Percentiles rank a stretch among this genome's conserved stretches.
phyloP scores from a whole-genome alignment of 23 tunicate species.

The Phallusia fumigata region DNA sequence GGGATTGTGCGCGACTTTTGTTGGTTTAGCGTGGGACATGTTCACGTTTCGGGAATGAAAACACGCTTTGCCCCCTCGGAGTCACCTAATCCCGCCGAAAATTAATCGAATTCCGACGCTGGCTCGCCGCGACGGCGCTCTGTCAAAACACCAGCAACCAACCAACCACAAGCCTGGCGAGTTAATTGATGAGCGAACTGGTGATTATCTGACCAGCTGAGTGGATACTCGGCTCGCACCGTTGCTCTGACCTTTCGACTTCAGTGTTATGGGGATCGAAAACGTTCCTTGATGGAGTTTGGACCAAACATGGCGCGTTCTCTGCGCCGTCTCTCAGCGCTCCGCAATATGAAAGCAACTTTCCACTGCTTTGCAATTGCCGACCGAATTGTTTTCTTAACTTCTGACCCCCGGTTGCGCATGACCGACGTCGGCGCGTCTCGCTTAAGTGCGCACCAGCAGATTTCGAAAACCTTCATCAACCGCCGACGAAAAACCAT shows the following conservation, averaged over 20 bases:
- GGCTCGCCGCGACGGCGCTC: background rate
- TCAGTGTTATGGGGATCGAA: background rate
- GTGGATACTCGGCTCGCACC: background rate
- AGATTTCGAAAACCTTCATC: too few species aligned
- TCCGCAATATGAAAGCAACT: background rate
- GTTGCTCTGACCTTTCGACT: background rate
- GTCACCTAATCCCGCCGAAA: background rate
- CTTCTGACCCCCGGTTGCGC: background rate
- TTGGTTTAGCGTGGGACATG: slow-evolving; percentile 3
- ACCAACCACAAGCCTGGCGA: background rate
- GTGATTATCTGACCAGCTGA: slow-evolving; percentile 13
- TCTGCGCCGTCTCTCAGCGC: background rate
- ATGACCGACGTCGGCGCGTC: background rate
- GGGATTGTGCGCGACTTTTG: background rate
- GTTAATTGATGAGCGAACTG: background rate
- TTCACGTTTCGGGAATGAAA: background rate
- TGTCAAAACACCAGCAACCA: background rate
- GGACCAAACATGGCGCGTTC: background rate
- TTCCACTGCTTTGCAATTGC: background rate
- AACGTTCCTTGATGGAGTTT: background rate
- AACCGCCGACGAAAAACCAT: background rate
- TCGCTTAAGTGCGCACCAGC: too few species aligned
- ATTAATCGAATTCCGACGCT: background rate
- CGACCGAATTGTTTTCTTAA: background rate
- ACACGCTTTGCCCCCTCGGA: too few species aligned